These are phyloP conservation scores for Lasius platythorax DNA, from an alignment of 2,888 invertebrate genomes.

Conservation along the genomic window DNA sequence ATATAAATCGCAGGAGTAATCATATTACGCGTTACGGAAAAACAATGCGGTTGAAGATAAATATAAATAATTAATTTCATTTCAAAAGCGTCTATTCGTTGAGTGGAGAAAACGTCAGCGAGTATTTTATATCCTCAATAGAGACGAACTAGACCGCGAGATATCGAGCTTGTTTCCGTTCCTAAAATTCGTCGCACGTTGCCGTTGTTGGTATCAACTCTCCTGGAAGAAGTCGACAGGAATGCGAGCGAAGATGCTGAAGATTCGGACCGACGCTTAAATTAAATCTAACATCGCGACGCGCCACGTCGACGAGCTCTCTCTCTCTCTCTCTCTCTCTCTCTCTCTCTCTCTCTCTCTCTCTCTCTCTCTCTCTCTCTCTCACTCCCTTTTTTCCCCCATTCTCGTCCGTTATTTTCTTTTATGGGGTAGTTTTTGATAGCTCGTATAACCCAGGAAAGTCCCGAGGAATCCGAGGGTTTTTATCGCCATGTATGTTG, in stretches of 20 bases:
- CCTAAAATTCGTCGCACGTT: conserved; percentile 24
- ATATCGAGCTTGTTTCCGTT: not conserved
- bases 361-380: not conserved
- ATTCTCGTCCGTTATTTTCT: conserved; percentile 15
- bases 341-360: too few species aligned
- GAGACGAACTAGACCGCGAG: conserved; percentile 16
- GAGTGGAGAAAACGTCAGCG: not conserved
- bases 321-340: too few species aligned
- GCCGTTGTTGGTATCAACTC: conserved; percentile 33
- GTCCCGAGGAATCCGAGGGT: conserved; percentile 37
- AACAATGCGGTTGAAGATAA: not conserved
- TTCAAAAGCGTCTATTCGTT: not conserved
- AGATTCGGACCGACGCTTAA: conserved; percentile 48
- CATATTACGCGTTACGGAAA: not conserved
- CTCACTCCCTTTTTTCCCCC: conserved; percentile 3
- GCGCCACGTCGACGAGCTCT: conserved; percentile 16
- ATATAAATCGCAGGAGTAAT: not conserved
- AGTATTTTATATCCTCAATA: conserved; percentile 16
- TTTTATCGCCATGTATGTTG: conserved; percentile 43
- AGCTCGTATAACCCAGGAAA: conserved; percentile 27
- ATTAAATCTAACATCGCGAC: conserved; percentile 54
- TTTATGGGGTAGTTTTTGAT: conserved; percentile 38
- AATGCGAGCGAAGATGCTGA: conserved; percentile 25
- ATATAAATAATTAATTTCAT: not conserved
- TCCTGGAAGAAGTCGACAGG: conserved; percentile 40